Evolutionary conservation across 37 sponge, comb jelly and placozoan genomes (phyloP).

Genomic region (Geodia barretti): DNA sequence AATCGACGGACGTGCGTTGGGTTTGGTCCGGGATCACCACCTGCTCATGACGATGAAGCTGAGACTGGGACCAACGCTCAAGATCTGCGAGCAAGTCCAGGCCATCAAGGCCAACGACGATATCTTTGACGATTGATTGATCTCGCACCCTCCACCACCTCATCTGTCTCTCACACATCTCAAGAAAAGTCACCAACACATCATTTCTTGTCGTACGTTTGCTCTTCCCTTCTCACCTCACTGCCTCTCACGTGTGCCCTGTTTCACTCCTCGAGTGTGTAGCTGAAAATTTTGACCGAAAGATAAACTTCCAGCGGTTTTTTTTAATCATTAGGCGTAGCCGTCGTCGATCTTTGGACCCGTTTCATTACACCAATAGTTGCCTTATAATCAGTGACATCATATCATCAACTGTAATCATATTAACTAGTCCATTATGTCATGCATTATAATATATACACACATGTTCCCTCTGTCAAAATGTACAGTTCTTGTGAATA

Average conservation of each 20-base stretch:
- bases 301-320: no score
- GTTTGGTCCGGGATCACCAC: conserved; percentile 70
- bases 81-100: conserved; percentile 56
- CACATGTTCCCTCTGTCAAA: no score
- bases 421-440: no score
- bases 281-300: no score
- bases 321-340: no score
- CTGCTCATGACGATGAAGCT: conserved; percentile 68
- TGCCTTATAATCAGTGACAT: no score
- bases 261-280: neutral
- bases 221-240: neutral
- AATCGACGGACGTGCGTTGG: conserved; percentile 64
- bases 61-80: conserved; percentile 68
- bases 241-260: neutral
- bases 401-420: no score
- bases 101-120: conserved; percentile 46
- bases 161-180: neutral
- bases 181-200: neutral
- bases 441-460: no score
- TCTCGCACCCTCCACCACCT: neutral
- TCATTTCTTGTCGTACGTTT: neutral
- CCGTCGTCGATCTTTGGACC: no score
- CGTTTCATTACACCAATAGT: no score
- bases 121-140: neutral
- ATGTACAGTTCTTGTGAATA: no score